Evolutionary conservation across 2,888 invertebrate species (phyloP), one percentile per base, ranked within the genome.

Genomic region (Coelinius sp.): DNA sequence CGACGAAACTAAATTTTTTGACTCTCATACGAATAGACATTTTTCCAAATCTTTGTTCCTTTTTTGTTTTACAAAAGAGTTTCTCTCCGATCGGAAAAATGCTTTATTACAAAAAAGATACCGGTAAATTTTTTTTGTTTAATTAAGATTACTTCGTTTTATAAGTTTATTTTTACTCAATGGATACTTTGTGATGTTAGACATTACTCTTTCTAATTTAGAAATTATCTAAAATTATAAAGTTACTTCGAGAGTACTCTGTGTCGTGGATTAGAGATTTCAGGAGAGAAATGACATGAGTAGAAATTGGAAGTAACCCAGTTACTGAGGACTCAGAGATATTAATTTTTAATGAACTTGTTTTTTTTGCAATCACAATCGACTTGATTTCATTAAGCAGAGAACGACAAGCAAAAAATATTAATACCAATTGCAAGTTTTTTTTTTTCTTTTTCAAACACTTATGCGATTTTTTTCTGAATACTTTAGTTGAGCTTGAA

Each of bases 61-160:
- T 74, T 69, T 64, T 53, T 70, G 59, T 71, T 71, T 52, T n/a
- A 17, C 17, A 52, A 27, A 56, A 59, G 10, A 3, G 10, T n/a
- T n/a, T 25, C 10, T 53, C 20, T 2, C 4, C 4, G 1, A 1
- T 24, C 24, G 12, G 25, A n/a, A n/a, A 0, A 56, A 27, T 17
- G n/a, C 14, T 52, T 14, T 14, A 8, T 56, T 14, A 7, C 31
- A n/a, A 8, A 6, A 56, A 56, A 56, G 14, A 14, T 27, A 56
- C 27, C 56, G n/a, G 56, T 27, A 27, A 56, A 56, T 27, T 56
- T 56, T 56, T 56, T 56, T 14, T 7, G 56, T 27, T 56, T 56
- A 8, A 56, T 56, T 31, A 25, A 10, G 17, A 56, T 27, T 31
- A 31, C 8, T 49, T 49, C 7, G 31, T 56, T 56, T 27, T 27